A percentile compares a stretch with the other conserved stretches of the same genome.
Evolutionary conservation across 2,113 vertebrate species (phyloP).

Genomic region (Sander lucioperca): DNA sequence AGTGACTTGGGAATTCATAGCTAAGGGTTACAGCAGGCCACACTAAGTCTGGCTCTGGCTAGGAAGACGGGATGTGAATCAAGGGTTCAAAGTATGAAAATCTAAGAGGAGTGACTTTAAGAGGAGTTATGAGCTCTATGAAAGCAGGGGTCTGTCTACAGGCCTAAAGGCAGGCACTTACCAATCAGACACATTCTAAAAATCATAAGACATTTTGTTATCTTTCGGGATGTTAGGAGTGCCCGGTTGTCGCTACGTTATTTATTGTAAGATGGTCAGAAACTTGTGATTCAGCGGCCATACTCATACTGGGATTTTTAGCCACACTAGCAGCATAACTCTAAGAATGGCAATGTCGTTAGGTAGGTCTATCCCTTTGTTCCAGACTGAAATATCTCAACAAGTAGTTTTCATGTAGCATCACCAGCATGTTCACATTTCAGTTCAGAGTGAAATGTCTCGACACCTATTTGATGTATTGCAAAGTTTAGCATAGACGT

Average conservation of each 20-base stretch:
- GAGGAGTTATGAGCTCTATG: background rate
- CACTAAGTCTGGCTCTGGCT: conserved; percentile 1
- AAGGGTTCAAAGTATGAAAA: conserved; percentile 31
- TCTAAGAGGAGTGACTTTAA: conserved; percentile 34
- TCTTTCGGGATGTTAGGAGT: background rate
- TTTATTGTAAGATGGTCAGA: background rate
- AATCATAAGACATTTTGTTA: background rate
- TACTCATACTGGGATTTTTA: background rate
- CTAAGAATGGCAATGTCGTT: background rate
- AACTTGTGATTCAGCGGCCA: background rate
- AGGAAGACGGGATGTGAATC: conserved; percentile 7
- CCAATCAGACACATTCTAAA: conserved; percentile 10
- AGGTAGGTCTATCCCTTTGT: background rate
- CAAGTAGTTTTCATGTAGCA: background rate
- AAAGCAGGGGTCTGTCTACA: conserved; percentile 8
- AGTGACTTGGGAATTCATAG: conserved; percentile 34
- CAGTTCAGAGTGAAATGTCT: too few species aligned
- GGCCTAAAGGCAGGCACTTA: conserved; percentile 14
- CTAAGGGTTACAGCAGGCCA: conserved; percentile 32
- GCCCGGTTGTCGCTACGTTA: background rate
- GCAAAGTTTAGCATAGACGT: too few species aligned
- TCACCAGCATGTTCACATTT: background rate
- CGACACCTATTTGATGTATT: too few species aligned
- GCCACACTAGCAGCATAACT: background rate
- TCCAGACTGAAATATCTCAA: background rate